A percentile compares a stretch with the other conserved stretches of the same genome.
phyloP scores from a whole-genome alignment of 1,140 invertebrate genomes.

The Macrobrachium rosenbergii region DNA sequence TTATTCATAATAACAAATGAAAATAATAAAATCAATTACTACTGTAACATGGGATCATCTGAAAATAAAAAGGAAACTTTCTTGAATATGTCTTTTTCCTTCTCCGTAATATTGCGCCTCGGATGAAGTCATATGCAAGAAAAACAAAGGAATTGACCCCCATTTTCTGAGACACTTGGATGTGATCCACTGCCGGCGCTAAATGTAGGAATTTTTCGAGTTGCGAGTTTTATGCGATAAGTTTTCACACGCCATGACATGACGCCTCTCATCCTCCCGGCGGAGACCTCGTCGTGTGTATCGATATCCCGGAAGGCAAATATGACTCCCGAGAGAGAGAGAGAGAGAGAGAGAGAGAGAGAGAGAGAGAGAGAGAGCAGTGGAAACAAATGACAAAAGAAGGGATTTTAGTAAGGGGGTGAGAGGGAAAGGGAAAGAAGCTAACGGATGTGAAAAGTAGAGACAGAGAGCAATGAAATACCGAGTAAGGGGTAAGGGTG shows the following conservation, averaged over 20 bases:
- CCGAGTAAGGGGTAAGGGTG: background rate
- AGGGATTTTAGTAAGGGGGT: background rate
- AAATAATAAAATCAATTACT: too few species aligned
- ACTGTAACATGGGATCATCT: too few species aligned
- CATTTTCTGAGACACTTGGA: too few species aligned
- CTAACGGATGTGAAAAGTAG: background rate
- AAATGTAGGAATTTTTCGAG: too few species aligned
- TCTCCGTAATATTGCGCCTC: too few species aligned
- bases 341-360: constrained; percentile 21
- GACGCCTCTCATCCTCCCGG: too few species aligned
- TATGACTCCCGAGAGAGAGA: background rate
- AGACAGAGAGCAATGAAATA: background rate
- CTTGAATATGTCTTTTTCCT: too few species aligned
- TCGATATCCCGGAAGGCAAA: background rate
- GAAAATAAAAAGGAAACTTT: too few species aligned
- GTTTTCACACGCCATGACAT: background rate
- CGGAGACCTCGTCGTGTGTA: background rate
- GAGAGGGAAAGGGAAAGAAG: background rate
- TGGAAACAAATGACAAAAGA: background rate
- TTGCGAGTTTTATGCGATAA: background rate
- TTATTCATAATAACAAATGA: too few species aligned
- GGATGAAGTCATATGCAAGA: too few species aligned
- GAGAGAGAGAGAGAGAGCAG: constrained; percentile 25
- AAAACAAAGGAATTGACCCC: too few species aligned
- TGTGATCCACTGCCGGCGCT: too few species aligned